Evolutionary conservation across 1,140 invertebrate genomes (phyloP).

Genomic region (Oncopeltus fasciatus): DNA sequence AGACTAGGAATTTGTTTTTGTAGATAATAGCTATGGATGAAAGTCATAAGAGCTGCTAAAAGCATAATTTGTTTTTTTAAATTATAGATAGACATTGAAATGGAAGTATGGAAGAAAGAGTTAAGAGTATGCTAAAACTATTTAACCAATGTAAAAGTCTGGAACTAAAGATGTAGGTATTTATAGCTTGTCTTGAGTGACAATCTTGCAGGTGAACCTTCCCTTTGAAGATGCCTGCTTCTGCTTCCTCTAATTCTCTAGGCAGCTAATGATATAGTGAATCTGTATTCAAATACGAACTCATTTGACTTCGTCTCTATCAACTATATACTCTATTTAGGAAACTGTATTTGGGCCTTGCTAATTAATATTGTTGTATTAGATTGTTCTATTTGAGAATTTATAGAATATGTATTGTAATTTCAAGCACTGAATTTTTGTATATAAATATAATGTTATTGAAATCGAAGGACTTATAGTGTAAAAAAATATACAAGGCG

Average conservation of each 20-base stretch:
- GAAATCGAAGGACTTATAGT: conserved; percentile 7
- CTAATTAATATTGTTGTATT: background rate
- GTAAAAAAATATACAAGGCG: background rate
- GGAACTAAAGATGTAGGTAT: background rate
- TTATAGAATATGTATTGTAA: conserved; percentile 2
- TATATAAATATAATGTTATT: conserved; percentile 9
- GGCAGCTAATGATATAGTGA: background rate
- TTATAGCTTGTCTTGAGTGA: background rate
- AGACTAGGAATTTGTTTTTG: too few relatives aligned
- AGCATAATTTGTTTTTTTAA: too few relatives aligned
- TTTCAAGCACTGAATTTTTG: conserved; percentile 15
- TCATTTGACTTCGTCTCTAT: background rate
- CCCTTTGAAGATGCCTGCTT: background rate
- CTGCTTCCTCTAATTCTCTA: background rate
- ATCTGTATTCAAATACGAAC: background rate
- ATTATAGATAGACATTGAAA: too few relatives aligned
- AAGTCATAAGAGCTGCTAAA: too few relatives aligned
- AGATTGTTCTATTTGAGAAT: background rate
- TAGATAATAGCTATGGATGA: too few relatives aligned
- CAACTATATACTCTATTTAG: background rate
- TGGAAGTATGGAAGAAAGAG: too few relatives aligned
- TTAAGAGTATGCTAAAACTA: too few relatives aligned
- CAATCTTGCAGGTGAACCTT: background rate
- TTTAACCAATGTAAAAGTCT: too few relatives aligned
- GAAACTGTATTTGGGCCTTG: conserved; percentile 9